These are phyloP conservation scores for Cydia fagiglandana DNA, from an alignment of 1,140 invertebrate species.

Conservation along the genomic window DNA sequence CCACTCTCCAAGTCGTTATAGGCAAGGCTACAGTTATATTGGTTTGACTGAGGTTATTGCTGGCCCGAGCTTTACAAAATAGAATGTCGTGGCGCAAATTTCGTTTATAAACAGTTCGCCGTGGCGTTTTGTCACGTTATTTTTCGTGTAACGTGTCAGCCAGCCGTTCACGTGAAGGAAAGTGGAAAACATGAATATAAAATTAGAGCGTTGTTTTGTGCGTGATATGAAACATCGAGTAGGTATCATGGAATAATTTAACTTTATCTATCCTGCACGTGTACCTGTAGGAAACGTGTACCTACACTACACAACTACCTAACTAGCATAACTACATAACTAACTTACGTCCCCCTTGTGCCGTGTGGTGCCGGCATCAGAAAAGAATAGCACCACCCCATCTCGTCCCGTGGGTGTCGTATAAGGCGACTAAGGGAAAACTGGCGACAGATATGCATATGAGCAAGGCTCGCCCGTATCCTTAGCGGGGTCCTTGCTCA, in stretches of 20 bases:
- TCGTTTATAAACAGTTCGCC: not conserved
- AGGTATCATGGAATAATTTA: not conserved
- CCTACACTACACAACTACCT: no score
- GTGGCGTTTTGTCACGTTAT: constrained; percentile 4
- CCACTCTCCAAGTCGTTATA: no score
- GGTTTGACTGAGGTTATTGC: not conserved
- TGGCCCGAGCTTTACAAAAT: not conserved
- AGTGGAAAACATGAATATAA: constrained; percentile 8
- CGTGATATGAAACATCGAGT: not conserved
- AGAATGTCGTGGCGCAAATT: not conserved
- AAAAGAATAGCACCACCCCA: no score
- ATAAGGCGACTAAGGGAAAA: no score
- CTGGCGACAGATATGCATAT: no score
- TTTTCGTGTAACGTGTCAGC: constrained; percentile 11
- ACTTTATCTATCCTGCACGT: not conserved
- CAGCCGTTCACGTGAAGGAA: constrained; percentile 6
- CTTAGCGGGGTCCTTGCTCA: no score
- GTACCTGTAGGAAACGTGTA: constrained; percentile 1
- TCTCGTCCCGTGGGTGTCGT: no score
- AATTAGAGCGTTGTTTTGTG: not conserved
- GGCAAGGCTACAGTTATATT: not conserved
- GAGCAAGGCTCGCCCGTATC: no score
- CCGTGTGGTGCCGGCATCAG: no score
- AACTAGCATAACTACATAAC: no score
- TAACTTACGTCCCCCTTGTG: no score